Base-by-base conservation (phyloP, 2,113 vertebrate species). In the Gallinago paraguaiae region DNA sequence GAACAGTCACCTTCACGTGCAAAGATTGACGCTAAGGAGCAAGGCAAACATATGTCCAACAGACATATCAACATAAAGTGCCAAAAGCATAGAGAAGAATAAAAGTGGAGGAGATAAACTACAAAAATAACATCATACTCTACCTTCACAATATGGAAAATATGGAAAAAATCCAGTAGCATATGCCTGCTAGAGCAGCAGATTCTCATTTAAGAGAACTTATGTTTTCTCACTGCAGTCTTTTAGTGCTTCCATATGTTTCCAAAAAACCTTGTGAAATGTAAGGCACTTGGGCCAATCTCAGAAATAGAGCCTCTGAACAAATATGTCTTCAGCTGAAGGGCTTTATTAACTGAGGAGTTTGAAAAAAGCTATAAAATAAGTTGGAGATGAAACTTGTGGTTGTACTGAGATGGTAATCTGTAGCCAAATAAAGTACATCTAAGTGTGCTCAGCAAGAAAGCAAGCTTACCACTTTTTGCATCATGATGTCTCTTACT, bases 221-320 rank as follows among this genome's bases (percentile, higher is more conserved):
- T 96, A 95, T 96, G 94, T 96, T 96, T 96, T 95, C 93, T 96
- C 68, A n/a, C 93, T 96, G 93, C 93, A 95, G 95, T 96, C 94
- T 96, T 97, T 97, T 96, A 96, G 90, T 96, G 93, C 92, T 96
- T 95, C 96, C 95, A 97, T 96, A 96, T 96, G 95, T 83, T 97
- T 93, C 79, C 14, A 90, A 96, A 97, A 96, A 97, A 67, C 87
- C 93, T 90, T 88, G 93, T 85, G 76, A 97, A 92, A 90, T 67
- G 82, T 83, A 93, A 96, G 79, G 71, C 88, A 67, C 76, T 95
- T 74, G 90, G 90, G 93, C 91, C 92, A 94, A 77, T 70, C 82
- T 87, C 90, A 92, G 78, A 95, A 95, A 95, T 12, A 82, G 65
- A 90, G 77, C 30, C 65, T 86, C 61, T 65, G 90, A 94, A 88